A percentile compares a stretch with the other conserved stretches of the same genome.
These are phyloP conservation scores for Ectobius pallidus DNA, from an alignment of 2,888 invertebrate genomes.

Conservation along the genomic window DNA sequence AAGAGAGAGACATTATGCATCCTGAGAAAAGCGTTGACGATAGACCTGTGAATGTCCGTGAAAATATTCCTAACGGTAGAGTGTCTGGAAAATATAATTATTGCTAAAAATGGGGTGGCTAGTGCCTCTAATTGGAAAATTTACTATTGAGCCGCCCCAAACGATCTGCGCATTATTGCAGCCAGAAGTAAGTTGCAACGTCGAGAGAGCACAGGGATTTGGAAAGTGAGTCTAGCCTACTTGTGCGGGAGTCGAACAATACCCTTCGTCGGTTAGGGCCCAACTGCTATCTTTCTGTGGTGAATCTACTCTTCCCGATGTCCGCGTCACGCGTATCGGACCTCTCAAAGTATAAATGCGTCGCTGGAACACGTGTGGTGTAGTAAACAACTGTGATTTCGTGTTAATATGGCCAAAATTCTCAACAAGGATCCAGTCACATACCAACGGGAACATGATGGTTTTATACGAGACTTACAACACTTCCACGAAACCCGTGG, in stretches of 20 bases:
- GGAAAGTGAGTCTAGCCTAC: constrained; percentile 53
- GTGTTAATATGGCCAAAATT: constrained; percentile 64
- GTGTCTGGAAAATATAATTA: constrained; percentile 2
- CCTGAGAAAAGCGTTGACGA: constrained; percentile 34
- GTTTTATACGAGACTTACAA: constrained; percentile 82
- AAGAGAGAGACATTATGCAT: constrained; percentile 40
- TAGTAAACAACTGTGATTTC: constrained; percentile 47
- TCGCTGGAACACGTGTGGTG: constrained; percentile 55
- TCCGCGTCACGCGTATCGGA: constrained; percentile 46
- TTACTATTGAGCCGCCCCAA: constrained; percentile 13
- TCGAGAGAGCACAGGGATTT: constrained; percentile 60
- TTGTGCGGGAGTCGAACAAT: constrained; percentile 56
- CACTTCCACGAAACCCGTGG: constrained; percentile 92
- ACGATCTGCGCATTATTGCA: constrained; percentile 57
- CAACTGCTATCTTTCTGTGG: constrained; percentile 52
- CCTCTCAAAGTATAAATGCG: constrained; percentile 53
- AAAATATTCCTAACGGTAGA: neutral
- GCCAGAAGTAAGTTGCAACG: constrained; percentile 55
- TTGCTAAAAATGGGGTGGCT: constrained; percentile 17
- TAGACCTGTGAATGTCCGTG: neutral
- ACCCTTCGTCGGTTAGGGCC: constrained; percentile 51
- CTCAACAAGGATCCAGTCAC: constrained; percentile 73
- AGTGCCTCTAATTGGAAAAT: neutral
- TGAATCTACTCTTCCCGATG: constrained; percentile 45
- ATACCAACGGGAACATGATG: constrained; percentile 78